Percentiles rank a stretch among this genome's conserved stretches.
Conservation (phyloP, 2,888 invertebrate species). For the Lumbricus terrestris region DNA sequence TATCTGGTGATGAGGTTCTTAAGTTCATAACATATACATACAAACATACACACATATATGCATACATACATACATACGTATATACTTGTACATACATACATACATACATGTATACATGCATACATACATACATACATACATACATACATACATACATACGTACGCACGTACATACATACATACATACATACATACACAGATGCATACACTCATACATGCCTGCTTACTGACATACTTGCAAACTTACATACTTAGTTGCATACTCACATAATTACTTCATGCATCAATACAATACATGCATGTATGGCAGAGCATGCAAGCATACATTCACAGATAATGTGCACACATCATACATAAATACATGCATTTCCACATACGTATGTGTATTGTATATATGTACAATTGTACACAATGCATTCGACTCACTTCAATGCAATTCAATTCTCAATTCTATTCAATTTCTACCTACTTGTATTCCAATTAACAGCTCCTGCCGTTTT, state of each 20-base stretch:
- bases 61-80: too few species aligned
- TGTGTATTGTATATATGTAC: background rate
- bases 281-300: background rate
- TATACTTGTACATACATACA: background rate
- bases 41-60: background rate
- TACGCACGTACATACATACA: background rate
- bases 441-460: too few species aligned
- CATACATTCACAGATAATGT: background rate
- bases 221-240: background rate
- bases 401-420: background rate
- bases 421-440: background rate
- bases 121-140: background rate
- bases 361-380: too few species aligned
- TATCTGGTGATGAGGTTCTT: too few species aligned
- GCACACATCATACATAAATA: background rate
- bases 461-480: background rate
- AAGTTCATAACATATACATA: too few species aligned
- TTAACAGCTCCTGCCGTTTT: constrained; percentile 52
- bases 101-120: background rate
- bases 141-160: background rate
- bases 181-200: background rate
- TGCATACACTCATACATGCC: background rate
- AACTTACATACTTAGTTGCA: background rate
- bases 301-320: background rate
- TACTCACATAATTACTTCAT: background rate